phyloP scores from a whole-genome alignment of 2,888 invertebrate genomes.

The Scrobipalpa costella region DNA sequence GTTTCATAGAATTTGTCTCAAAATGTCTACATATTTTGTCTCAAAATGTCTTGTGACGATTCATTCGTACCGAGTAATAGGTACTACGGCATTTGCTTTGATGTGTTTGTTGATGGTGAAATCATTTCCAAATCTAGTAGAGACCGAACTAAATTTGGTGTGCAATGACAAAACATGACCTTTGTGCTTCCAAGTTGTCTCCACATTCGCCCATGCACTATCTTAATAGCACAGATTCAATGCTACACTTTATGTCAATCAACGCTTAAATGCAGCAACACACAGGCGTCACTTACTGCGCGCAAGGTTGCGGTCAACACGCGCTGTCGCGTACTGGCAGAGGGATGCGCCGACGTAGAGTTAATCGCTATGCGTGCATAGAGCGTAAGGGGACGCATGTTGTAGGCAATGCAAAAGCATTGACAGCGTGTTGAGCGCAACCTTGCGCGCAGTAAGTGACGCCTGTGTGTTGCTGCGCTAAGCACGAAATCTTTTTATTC shows the following conservation, averaged over 20 bases:
- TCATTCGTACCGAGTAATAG: not conserved
- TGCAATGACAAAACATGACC: constrained; percentile 1
- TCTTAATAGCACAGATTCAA: constrained; percentile 7
- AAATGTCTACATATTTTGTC: not conserved
- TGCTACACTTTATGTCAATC: constrained; percentile 32
- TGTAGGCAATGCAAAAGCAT: too few relatives aligned
- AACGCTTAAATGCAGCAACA: too few relatives aligned
- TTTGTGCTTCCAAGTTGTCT: not conserved
- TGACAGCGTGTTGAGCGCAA: too few relatives aligned
- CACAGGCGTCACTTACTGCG: too few relatives aligned
- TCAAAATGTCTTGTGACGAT: not conserved
- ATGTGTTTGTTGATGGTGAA: not conserved
- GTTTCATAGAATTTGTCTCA: not conserved
- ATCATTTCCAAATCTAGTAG: not conserved
- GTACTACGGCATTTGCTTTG: not conserved
- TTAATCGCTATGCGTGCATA: too few relatives aligned
- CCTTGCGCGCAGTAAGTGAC: too few relatives aligned
- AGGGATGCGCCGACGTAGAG: too few relatives aligned
- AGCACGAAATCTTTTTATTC: constrained; percentile 14
- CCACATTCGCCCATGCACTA: constrained; percentile 13
- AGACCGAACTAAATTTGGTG: constrained; percentile 1
- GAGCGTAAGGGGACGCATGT: too few relatives aligned
- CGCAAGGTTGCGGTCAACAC: too few relatives aligned
- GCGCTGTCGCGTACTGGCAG: too few relatives aligned
- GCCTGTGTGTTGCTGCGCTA: too few relatives aligned